A percentile compares a stretch with the other conserved stretches of the same genome.
phyloP scores from a whole-genome alignment of 2,113 vertebrate genomes.

The Nesospiza acunhae region DNA sequence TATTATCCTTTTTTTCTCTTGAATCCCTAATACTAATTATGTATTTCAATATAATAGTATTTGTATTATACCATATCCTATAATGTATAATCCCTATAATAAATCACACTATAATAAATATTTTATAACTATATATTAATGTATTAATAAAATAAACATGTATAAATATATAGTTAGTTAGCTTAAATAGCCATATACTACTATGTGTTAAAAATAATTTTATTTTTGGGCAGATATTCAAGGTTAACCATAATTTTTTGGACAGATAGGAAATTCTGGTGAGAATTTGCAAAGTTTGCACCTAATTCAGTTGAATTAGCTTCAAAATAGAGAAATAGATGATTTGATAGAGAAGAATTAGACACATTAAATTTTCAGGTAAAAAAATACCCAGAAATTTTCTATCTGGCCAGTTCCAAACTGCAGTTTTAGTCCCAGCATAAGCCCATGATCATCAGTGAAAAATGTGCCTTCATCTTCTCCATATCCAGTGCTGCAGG shows the following conservation, averaged over 20 bases:
- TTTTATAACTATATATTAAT: not conserved
- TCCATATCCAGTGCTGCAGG: not conserved
- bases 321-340: not conserved
- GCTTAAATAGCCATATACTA: not conserved
- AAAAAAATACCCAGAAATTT: not conserved
- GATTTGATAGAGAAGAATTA: not conserved
- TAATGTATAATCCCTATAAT: not conserved
- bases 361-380: not conserved
- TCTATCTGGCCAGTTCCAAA: not conserved
- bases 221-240: not conserved
- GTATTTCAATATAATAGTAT: not conserved
- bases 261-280: not conserved
- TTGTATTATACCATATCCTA: not conserved
- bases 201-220: not conserved
- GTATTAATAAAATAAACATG: not conserved
- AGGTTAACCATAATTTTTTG: not conserved
- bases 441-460: not conserved
- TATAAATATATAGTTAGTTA: not conserved
- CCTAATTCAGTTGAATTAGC: not conserved
- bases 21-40: not conserved
- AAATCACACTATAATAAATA: not conserved
- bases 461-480: not conserved
- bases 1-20: not conserved
- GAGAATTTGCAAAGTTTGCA: not conserved
- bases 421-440: not conserved